Evolutionary conservation across 1,140 invertebrate species (phyloP).

Genomic region (Lucilia cuprina): DNA sequence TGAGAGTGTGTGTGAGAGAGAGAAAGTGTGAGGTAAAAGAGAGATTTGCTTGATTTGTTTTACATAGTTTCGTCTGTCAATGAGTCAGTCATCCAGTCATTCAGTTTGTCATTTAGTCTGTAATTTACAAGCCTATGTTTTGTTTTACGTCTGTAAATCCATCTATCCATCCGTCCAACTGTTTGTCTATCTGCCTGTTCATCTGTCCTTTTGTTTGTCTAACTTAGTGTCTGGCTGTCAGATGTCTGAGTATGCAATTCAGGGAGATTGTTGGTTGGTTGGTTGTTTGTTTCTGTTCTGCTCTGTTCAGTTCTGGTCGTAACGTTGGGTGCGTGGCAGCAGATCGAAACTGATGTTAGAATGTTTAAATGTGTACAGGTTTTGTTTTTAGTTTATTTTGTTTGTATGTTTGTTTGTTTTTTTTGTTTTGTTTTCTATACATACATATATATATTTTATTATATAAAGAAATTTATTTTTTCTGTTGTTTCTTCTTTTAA

Average conservation of each 20-base stretch:
- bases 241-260: not conserved
- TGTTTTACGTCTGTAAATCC: not conserved
- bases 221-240: not conserved
- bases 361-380: not conserved
- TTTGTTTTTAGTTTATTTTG: not conserved
- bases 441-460: not conserved
- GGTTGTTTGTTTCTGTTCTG: too few species aligned
- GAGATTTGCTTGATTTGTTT: slow-evolving; percentile 6
- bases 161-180: not conserved
- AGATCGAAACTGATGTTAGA: not conserved
- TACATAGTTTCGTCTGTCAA: not conserved
- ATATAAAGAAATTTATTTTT: slow-evolving; percentile 41
- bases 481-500: slow-evolving; percentile 45
- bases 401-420: too few species aligned
- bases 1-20: not conserved
- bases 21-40: not conserved
- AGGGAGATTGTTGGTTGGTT: not conserved
- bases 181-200: not conserved
- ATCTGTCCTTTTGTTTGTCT: not conserved
- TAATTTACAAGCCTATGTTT: not conserved
- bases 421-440: not conserved
- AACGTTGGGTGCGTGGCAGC: not conserved
- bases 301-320: not conserved
- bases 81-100: not conserved
- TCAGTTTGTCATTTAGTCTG: not conserved